Conservation (phyloP, 2,888 invertebrate genomes). For the Agrotis clavis region DNA sequence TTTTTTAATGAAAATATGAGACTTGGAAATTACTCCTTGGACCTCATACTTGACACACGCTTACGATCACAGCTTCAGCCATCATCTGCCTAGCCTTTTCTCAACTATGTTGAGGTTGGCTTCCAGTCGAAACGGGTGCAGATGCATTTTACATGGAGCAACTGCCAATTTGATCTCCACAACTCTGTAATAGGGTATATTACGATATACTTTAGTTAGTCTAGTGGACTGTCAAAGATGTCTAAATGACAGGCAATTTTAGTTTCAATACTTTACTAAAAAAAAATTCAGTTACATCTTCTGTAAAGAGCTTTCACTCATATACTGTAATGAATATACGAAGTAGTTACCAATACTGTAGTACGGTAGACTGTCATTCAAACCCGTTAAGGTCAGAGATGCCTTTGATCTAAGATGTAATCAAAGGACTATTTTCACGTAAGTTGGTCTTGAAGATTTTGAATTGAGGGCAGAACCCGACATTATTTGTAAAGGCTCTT, state of each 20-base stretch:
- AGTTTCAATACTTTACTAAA: conserved; percentile 36
- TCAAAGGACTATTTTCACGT: conserved; percentile 36
- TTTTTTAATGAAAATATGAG: too few relatives aligned
- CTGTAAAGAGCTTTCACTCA: conserved; percentile 35
- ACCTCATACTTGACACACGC: too few relatives aligned
- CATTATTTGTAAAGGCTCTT: conserved; percentile 5
- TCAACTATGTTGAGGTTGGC: too few relatives aligned
- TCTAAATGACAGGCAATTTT: not conserved
- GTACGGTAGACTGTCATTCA: conserved; percentile 24
- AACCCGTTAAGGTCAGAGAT: conserved; percentile 13
- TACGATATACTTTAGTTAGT: too few relatives aligned
- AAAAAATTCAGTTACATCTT: conserved; percentile 17
- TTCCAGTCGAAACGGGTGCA: too few relatives aligned
- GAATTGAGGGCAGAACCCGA: not conserved
- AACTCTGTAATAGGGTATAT: too few relatives aligned
- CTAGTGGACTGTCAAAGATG: too few relatives aligned
- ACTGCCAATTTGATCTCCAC: too few relatives aligned
- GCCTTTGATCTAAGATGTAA: conserved; percentile 53
- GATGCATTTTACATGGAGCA: too few relatives aligned
- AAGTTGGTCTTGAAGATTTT: conserved; percentile 14
- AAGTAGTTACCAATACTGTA: conserved; percentile 28
- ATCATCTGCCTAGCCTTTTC: too few relatives aligned
- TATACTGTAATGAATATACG: conserved; percentile 35
- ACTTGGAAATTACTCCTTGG: too few relatives aligned
- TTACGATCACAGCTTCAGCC: too few relatives aligned